phyloP scores from a whole-genome alignment of 2,113 vertebrate genomes.

The Laterallus jamaicensis region DNA sequence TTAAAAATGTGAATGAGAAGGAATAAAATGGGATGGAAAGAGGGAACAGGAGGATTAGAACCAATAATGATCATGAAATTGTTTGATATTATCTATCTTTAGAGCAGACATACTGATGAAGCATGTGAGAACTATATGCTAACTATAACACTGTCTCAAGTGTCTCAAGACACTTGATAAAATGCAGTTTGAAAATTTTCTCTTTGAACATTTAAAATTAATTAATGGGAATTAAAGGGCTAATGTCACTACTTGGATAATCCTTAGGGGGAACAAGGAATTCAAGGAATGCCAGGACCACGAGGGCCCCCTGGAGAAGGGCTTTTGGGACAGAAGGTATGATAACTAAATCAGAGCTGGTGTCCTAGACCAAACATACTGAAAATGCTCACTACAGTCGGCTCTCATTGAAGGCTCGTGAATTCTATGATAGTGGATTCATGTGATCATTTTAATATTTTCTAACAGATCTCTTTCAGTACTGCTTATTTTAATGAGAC shows the following conservation, averaged over 20 bases:
- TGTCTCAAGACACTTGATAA: neutral
- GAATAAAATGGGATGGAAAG: neutral
- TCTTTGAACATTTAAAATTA: neutral
- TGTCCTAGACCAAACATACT: neutral
- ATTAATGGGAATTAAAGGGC: neutral
- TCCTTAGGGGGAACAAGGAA: constrained; percentile 85
- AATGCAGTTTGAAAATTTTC: neutral
- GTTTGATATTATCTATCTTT: neutral
- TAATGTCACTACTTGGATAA: constrained; percentile 37
- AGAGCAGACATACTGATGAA: neutral
- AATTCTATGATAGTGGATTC: neutral
- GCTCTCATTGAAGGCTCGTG: neutral
- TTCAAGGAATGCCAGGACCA: constrained; percentile 86
- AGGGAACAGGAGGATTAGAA: neutral
- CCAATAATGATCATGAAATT: neutral
- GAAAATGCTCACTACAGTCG: neutral
- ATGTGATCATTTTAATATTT: neutral
- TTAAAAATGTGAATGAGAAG: neutral
- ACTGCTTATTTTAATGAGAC: neutral
- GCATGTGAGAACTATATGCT: neutral
- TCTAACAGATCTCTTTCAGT: neutral
- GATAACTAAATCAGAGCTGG: neutral
- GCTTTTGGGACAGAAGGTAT: constrained; percentile 85
- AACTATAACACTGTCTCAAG: neutral
- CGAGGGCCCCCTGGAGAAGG: constrained; percentile 87